These are phyloP conservation scores for Trialeurodes vaporariorum DNA, from an alignment of 1,140 invertebrate species.

Conservation along the genomic window DNA sequence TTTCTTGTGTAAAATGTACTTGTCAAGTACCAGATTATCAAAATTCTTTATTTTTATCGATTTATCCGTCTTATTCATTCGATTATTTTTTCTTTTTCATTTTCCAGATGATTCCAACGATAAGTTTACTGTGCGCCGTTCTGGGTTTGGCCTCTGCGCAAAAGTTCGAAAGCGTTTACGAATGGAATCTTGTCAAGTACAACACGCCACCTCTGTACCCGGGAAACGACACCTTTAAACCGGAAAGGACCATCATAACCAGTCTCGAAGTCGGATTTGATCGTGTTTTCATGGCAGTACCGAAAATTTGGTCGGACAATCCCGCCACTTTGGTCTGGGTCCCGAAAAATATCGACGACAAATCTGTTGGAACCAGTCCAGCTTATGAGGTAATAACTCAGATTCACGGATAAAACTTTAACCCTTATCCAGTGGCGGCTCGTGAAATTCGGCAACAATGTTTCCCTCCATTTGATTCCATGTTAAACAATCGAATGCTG, in stretches of 20 bases:
- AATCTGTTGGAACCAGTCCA: no score
- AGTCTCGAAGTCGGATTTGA: slow-evolving; percentile 37
- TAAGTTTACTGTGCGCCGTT: background rate
- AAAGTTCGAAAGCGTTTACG: background rate
- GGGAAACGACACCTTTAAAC: background rate
- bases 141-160: background rate
- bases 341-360: slow-evolving; percentile 37
- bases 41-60: no score
- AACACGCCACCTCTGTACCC: background rate
- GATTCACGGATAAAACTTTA: no score
- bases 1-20: no score
- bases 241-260: background rate
- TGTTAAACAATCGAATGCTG: no score
- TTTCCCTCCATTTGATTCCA: no score
- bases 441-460: no score
- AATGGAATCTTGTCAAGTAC: background rate
- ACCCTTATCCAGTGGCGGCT: no score
- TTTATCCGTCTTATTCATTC: no score
- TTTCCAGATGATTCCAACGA: background rate
- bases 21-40: no score
- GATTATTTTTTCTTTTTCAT: no score
- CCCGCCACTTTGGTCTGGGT: slow-evolving; percentile 57
- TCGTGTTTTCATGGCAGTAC: slow-evolving; percentile 56
- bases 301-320: slow-evolving; percentile 54
- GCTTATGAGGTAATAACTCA: no score